Conservation (phyloP, 1,140 invertebrate genomes). For the Berghia stephanieae region DNA sequence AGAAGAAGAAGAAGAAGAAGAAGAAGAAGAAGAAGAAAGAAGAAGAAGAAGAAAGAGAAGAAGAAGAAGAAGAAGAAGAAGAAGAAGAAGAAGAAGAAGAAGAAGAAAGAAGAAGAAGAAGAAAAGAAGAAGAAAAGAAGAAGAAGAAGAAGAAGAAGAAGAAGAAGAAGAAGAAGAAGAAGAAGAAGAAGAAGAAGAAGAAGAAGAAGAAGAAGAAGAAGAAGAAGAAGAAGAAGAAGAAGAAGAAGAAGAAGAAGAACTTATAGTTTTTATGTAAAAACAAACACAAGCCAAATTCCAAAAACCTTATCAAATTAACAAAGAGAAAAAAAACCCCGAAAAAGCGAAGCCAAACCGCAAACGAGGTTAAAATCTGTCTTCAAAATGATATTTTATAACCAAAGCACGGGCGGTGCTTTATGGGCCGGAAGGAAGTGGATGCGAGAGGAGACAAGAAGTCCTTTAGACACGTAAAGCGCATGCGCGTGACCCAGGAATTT, state of each 20-base stretch:
- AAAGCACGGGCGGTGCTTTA: too few species aligned
- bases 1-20: neutral
- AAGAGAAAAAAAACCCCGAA: too few species aligned
- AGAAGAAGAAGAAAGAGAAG: neutral
- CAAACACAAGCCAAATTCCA: too few species aligned
- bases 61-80: neutral
- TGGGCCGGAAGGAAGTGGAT: too few species aligned
- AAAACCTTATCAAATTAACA: too few species aligned
- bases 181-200: neutral
- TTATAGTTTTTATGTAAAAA: neutral
- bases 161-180: neutral
- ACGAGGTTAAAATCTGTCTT: too few species aligned
- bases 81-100: neutral
- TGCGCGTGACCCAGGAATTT: too few species aligned
- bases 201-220: neutral
- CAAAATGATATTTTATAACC: too few species aligned
- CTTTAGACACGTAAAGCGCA: too few species aligned
- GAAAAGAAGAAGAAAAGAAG: neutral
- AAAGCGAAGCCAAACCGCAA: too few species aligned
- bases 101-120: neutral
- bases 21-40: neutral
- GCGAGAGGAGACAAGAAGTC: too few species aligned
- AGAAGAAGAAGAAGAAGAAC: neutral
- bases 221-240: neutral
- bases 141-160: neutral